Conservation (phyloP, 2,888 invertebrate genomes). For the Deilephila porcellus region DNA sequence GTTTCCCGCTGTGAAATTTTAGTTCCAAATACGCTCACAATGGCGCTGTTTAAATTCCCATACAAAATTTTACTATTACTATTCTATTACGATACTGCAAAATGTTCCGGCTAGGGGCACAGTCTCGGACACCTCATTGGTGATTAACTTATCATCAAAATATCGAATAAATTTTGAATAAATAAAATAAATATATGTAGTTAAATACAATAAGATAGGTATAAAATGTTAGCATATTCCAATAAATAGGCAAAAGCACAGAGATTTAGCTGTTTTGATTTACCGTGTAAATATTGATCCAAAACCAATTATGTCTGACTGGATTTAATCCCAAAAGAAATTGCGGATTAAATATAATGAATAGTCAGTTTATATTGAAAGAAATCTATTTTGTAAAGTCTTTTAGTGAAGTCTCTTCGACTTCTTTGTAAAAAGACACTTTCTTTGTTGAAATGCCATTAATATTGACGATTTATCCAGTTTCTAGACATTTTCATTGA, state of each 20-base stretch:
- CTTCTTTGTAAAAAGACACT: not conserved
- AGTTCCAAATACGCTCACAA: no score
- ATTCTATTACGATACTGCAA: no score
- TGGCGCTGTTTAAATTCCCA: no score
- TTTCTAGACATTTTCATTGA: slow-evolving; percentile 2
- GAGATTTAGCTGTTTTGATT: not conserved
- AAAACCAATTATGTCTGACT: slow-evolving; percentile 10
- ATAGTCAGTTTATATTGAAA: not conserved
- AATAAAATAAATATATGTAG: not conserved
- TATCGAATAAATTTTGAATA: not conserved
- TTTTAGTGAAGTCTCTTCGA: not conserved
- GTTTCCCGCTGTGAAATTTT: no score
- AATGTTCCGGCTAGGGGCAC: no score
- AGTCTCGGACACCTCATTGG: no score
- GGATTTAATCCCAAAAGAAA: slow-evolving; percentile 14
- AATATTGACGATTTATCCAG: not conserved
- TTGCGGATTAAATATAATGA: not conserved
- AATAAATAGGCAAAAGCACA: not conserved
- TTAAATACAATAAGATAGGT: not conserved
- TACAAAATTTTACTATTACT: no score
- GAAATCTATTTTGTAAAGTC: not conserved
- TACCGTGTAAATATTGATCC: not conserved
- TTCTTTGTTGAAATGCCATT: not conserved
- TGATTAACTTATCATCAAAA: no score
- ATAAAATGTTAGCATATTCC: not conserved